Percentiles rank a stretch among this genome's conserved stretches.
These are phyloP conservation scores for Chrysolina haemoptera DNA, from an alignment of 2,888 invertebrate species.

Conservation along the genomic window DNA sequence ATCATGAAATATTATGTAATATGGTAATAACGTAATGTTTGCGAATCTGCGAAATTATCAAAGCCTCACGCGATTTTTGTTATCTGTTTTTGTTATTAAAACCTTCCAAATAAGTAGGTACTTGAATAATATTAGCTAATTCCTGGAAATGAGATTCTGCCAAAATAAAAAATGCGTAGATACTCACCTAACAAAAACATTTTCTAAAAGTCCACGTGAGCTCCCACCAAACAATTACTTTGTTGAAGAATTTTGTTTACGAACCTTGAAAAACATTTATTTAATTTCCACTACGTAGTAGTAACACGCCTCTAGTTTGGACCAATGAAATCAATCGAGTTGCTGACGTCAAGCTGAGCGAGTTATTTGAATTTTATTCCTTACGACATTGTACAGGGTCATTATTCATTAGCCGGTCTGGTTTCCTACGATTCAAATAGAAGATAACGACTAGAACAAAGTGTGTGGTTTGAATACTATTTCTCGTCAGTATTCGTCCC, in stretches of 20 bases:
- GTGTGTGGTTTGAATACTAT: no score
- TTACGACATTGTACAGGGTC: conserved; percentile 7
- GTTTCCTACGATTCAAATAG: neutral
- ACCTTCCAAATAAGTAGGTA: neutral
- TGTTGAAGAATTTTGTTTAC: conserved; percentile 19
- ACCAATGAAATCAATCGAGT: conserved; percentile 1
- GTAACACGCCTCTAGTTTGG: neutral
- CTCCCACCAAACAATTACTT: conserved; percentile 1
- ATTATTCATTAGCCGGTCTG: conserved; percentile 1
- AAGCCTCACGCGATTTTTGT: neutral
- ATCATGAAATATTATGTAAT: neutral
- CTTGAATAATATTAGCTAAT: neutral
- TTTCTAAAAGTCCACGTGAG: neutral
- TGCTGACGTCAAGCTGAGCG: neutral
- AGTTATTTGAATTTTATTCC: neutral
- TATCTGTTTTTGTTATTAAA: conserved; percentile 3
- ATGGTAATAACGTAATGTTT: neutral
- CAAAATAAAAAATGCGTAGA: neutral
- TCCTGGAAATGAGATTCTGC: neutral
- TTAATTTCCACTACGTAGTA: conserved; percentile 1
- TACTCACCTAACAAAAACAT: neutral
- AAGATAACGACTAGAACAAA: neutral
- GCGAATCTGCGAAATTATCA: neutral
- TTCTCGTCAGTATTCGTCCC: no score
- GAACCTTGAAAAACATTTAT: conserved; percentile 17